These are phyloP conservation scores for Balanococcus diminutus DNA, from an alignment of 2,888 invertebrate genomes.

Conservation along the genomic window DNA sequence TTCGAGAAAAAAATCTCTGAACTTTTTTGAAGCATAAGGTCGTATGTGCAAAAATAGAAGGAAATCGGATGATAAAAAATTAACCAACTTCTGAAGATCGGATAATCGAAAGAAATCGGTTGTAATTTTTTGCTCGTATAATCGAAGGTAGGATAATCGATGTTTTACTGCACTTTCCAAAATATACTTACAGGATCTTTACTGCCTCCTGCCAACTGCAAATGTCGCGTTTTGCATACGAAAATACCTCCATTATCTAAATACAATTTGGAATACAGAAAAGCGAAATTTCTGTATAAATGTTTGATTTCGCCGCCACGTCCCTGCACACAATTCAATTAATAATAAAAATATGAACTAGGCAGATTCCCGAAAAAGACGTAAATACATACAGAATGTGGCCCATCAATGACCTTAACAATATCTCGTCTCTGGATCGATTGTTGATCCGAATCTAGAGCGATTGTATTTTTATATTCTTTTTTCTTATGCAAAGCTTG, in stretches of 20 bases:
- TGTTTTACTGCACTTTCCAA: no score
- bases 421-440: conserved; percentile 92
- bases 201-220: conserved; percentile 82
- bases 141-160: no score
- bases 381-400: conserved; percentile 73
- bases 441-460: conserved; percentile 92
- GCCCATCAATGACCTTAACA: conserved; percentile 96
- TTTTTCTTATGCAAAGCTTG: conserved; percentile 91
- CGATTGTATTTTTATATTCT: conserved; percentile 87
- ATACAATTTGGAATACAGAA: conserved; percentile 92
- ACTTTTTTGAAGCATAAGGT: no score
- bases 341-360: background rate
- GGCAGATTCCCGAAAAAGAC: background rate
- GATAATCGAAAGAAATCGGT: no score
- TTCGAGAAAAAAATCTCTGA: no score
- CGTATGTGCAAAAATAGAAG: no score
- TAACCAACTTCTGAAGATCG: no score
- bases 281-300: conserved; percentile 93
- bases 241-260: conserved; percentile 98
- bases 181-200: conserved; percentile 17
- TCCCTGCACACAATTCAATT: conserved; percentile 64
- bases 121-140: no score
- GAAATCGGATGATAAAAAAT: no score
- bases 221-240: conserved; percentile 93
- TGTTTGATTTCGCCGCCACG: conserved; percentile 96